Conservation (phyloP, 2,113 vertebrate genomes). For the Centropristis striata region DNA sequence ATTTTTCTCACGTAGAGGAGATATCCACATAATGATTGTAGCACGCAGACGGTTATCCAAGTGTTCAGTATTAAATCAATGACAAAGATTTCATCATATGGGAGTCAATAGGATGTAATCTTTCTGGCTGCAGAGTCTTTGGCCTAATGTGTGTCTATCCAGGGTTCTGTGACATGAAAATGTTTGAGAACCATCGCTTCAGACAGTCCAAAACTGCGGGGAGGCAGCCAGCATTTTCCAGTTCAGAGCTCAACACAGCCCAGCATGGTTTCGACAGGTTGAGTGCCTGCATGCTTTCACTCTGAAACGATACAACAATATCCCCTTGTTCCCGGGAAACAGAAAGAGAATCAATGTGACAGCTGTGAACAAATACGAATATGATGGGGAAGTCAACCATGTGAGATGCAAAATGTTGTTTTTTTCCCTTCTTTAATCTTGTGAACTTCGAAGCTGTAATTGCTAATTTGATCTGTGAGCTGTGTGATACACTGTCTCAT, state of each 20-base stretch:
- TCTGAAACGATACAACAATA: conserved; percentile 75
- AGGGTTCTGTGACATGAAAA: conserved; percentile 61
- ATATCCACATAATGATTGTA: neutral
- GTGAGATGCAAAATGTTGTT: conserved; percentile 66
- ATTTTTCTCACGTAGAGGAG: neutral
- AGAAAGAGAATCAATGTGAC: conserved; percentile 74
- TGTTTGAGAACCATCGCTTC: conserved; percentile 57
- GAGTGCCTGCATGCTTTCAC: conserved; percentile 79
- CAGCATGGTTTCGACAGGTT: conserved; percentile 75
- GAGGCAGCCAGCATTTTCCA: conserved; percentile 71
- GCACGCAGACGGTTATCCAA: conserved; percentile 7
- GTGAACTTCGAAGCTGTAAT: conserved; percentile 74
- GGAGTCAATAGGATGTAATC: conserved; percentile 2
- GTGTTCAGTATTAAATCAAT: neutral
- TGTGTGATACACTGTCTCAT: conserved; percentile 57
- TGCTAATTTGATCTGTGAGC: conserved; percentile 72
- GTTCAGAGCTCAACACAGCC: conserved; percentile 70
- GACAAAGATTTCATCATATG: conserved; percentile 13
- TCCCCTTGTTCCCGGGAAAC: conserved; percentile 69
- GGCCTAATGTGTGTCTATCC: conserved; percentile 33
- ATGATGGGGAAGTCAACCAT: conserved; percentile 71
- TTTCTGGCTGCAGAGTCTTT: conserved; percentile 17
- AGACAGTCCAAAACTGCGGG: conserved; percentile 70
- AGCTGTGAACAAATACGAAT: conserved; percentile 76
- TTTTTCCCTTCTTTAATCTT: conserved; percentile 41